These are phyloP conservation scores for Podotricha telesiphe DNA, from an alignment of 2,888 invertebrate genomes.

Conservation along the genomic window DNA sequence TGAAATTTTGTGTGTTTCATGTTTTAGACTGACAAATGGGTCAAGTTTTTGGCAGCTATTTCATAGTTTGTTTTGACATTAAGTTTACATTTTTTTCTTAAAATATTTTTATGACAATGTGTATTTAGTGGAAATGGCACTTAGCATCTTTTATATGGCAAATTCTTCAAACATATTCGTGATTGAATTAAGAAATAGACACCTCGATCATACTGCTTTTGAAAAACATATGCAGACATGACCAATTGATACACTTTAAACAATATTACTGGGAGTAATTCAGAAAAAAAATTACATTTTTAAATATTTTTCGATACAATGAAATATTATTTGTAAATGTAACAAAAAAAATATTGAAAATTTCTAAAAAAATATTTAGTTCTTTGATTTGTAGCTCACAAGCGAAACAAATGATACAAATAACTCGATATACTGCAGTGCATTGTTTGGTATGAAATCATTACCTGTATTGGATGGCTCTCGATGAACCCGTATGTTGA, in stretches of 20 bases:
- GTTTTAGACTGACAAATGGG: too few species aligned
- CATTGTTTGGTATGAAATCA: conserved; percentile 25
- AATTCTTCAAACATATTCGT: too few species aligned
- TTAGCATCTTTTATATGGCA: background rate
- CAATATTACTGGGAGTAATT: too few species aligned
- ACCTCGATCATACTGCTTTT: background rate
- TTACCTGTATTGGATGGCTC: conserved; percentile 40
- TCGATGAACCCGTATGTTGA: conserved; percentile 45
- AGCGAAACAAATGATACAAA: conserved; percentile 13
- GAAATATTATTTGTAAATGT: background rate
- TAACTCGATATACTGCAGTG: conserved; percentile 10
- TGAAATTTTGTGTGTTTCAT: background rate
- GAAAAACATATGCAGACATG: background rate
- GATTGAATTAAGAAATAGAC: background rate
- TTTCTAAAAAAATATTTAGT: background rate
- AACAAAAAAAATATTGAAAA: background rate
- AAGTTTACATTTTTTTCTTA: background rate
- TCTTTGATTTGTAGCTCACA: conserved; percentile 9
- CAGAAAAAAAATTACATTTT: background rate
- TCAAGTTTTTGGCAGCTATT: background rate
- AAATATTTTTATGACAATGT: background rate
- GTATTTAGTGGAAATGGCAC: background rate
- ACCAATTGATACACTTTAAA: background rate
- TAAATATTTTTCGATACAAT: background rate
- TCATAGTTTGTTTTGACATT: background rate